phyloP scores from a whole-genome alignment of 2,113 vertebrate species.

The Hemiscyllium ocellatum region DNA sequence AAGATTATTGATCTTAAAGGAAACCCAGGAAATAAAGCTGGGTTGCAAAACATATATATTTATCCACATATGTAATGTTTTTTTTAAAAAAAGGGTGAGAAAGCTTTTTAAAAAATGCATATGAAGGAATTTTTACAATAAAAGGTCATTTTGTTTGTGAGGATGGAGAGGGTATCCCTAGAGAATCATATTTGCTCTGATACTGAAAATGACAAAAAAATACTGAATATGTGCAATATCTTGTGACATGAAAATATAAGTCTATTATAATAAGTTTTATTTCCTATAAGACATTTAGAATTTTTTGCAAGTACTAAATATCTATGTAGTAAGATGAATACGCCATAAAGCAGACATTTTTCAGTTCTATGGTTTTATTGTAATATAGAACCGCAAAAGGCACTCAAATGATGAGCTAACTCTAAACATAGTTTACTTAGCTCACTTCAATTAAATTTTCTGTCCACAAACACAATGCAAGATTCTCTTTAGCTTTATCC shows the following conservation, averaged over 20 bases:
- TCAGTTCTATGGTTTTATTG: constrained; percentile 21
- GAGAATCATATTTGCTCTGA: not conserved
- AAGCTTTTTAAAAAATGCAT: not conserved
- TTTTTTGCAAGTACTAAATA: not conserved
- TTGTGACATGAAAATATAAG: not conserved
- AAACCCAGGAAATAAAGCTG: not conserved
- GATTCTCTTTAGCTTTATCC: constrained; percentile 64
- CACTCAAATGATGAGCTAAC: constrained; percentile 13
- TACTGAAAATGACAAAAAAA: not conserved
- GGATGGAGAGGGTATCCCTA: not conserved
- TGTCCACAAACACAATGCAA: constrained; percentile 75
- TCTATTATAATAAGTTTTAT: not conserved
- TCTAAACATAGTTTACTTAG: constrained; percentile 42
- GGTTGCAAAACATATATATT: not conserved
- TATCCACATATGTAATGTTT: not conserved
- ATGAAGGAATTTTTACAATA: not conserved
- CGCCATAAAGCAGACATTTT: not conserved
- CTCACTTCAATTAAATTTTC: constrained; percentile 70
- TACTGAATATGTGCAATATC: not conserved
- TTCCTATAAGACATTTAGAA: not conserved
- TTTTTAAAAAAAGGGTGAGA: not conserved
- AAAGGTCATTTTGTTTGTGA: not conserved
- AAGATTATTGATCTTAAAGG: not conserved
- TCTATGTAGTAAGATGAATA: not conserved
- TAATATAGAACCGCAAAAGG: constrained; percentile 1